Evolutionary conservation across 30 jellyfish, hydroid and myxozoan genomes (phyloP).

Genomic region (Aurelia sp.): DNA sequence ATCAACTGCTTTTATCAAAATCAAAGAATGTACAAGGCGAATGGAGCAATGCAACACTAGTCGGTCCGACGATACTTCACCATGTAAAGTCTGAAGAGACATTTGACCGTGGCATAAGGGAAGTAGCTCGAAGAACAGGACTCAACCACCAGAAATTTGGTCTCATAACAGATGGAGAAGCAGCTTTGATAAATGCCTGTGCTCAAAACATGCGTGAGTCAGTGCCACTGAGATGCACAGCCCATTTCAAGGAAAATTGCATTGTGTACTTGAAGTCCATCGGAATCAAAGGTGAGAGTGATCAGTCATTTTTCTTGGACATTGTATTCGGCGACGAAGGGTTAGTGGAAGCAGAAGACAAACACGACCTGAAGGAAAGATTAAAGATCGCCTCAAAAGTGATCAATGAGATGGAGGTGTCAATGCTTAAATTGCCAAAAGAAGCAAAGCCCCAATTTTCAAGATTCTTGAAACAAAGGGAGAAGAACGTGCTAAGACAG

Average conservation of each 20-base stretch:
- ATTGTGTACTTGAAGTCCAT: constrained; percentile 11
- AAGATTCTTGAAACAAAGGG: neutral
- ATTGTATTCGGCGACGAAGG: constrained; percentile 24
- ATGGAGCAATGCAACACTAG: neutral
- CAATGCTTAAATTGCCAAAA: neutral
- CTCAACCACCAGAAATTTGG: constrained; percentile 8
- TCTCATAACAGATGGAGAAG: constrained; percentile 34
- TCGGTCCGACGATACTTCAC: constrained; percentile 16
- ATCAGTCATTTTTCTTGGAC: neutral
- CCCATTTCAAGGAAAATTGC: constrained; percentile 15
- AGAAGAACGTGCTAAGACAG: neutral
- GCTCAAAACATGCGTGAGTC: neutral
- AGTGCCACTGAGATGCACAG: constrained; percentile 14
- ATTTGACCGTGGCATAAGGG: constrained; percentile 17
- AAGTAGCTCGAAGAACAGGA: constrained; percentile 4
- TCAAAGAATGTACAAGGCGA: neutral
- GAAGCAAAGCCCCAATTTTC: neutral
- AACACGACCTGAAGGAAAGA: constrained; percentile 3
- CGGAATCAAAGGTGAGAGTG: constrained; percentile 4
- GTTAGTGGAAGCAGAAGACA: constrained; percentile 22
- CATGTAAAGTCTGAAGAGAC: constrained; percentile 21
- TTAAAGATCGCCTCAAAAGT: neutral
- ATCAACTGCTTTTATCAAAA: neutral
- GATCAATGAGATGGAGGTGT: no score
- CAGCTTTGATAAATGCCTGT: constrained; percentile 23